Conservation (phyloP, 1,140 invertebrate genomes). For the Drosophila hydei region DNA sequence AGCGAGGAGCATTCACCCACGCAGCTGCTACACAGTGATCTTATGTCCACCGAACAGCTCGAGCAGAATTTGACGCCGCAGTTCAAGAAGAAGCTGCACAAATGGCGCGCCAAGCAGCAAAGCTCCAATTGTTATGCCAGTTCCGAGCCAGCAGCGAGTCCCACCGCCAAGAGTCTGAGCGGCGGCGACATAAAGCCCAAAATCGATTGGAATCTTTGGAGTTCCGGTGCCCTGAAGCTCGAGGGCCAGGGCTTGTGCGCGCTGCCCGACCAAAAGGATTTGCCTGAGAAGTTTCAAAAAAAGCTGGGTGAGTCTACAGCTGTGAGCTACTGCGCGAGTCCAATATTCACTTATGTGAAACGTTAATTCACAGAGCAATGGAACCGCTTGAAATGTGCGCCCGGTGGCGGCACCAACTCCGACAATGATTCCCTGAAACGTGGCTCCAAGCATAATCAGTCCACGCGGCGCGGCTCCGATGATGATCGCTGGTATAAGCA, state of each 20-base stretch:
- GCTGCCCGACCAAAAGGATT: conserved; percentile 85
- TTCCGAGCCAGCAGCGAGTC: conserved; percentile 65
- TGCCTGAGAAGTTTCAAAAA: conserved; percentile 89
- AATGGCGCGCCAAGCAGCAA: conserved; percentile 91
- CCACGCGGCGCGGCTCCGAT: conserved; percentile 62
- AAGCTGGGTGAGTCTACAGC: conserved; percentile 85
- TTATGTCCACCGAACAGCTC: conserved; percentile 74
- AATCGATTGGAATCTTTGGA: conserved; percentile 90
- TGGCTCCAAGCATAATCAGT: conserved; percentile 57
- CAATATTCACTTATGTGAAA: not conserved
- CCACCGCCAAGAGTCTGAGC: conserved; percentile 84
- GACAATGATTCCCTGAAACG: conserved; percentile 76
- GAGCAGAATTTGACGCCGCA: conserved; percentile 90
- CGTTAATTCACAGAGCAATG: conserved; percentile 85
- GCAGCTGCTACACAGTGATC: conserved; percentile 55
- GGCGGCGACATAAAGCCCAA: conserved; percentile 84
- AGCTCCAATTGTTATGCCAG: conserved; percentile 54
- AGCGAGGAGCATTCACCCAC: conserved; percentile 74
- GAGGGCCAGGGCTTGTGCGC: conserved; percentile 83
- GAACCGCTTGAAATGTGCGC: conserved; percentile 86
- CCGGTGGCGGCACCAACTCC: conserved; percentile 56
- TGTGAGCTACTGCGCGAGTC: not conserved
- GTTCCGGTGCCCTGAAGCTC: conserved; percentile 84
- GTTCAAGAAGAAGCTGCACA: conserved; percentile 92
- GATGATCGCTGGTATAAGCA: conserved; percentile 78